Percentiles rank a stretch among this genome's conserved stretches.
Conservation (phyloP, 92 coral and sea anemone species). For the Virgularia gustaviana region DNA sequence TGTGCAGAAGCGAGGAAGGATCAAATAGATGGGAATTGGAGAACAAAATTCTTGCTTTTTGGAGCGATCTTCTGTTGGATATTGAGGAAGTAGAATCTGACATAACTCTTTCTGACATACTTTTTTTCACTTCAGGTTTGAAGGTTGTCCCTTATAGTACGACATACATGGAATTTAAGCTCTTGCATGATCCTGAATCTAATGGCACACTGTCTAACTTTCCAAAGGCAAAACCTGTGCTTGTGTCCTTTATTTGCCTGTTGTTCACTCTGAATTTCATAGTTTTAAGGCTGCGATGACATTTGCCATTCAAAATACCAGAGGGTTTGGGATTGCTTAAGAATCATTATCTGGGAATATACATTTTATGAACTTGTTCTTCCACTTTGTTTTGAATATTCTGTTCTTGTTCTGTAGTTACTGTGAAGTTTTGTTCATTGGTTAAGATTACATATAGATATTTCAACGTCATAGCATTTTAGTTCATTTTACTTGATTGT, state of each 20-base stretch:
- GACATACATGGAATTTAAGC: neutral
- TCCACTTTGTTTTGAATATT: too few relatives aligned
- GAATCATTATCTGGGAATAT: neutral
- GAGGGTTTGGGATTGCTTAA: neutral
- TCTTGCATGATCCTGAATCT: conserved; percentile 18
- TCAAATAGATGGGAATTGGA: conserved; percentile 57
- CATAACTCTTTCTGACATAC: conserved; percentile 15
- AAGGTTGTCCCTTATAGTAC: conserved; percentile 1
- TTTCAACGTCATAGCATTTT: too few relatives aligned
- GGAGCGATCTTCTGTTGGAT: conserved; percentile 32
- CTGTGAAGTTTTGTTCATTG: too few relatives aligned
- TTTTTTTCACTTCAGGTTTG: neutral
- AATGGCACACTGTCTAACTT: conserved; percentile 4
- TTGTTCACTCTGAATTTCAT: neutral
- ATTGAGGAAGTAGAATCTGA: conserved; percentile 18
- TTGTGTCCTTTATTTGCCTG: conserved; percentile 18
- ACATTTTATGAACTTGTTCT: too few relatives aligned
- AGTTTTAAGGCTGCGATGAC: neutral
- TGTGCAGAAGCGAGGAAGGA: conserved; percentile 51
- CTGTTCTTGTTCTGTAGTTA: too few relatives aligned
- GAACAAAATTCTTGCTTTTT: conserved; percentile 19
- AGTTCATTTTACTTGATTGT: too few relatives aligned
- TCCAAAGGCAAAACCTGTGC: conserved; percentile 10
- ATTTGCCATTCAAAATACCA: conserved; percentile 9
- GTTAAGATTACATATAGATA: too few relatives aligned